Base-by-base conservation (phyloP, 2,888 invertebrate genomes). In the Trichogramma dendrolimi region DNA sequence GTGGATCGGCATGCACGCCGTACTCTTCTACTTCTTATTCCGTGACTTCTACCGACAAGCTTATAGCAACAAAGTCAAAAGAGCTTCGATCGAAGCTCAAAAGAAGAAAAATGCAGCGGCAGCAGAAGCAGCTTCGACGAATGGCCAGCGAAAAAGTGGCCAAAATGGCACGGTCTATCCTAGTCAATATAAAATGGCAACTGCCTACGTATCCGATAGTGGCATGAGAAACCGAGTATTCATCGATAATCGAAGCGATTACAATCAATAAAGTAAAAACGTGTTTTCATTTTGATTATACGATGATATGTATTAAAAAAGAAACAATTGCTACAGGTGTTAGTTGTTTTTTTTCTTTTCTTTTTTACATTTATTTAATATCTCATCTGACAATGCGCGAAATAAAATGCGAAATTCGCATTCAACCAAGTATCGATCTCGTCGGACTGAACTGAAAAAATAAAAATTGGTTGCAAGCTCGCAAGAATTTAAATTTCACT, bases 1-100 rank as follows among this genome's bases (percentile, higher is more conserved):
- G 88, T 92, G 90, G 87, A 96, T 96, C 76, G 92, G 93, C 66
- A 84, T 90, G 76, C 95, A 96, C 80, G 94, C 94, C 2, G 83
- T 94, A 42, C 89, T 96, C 83, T 96, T 96, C 85, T 92, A 92
- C 78, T 88, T 92, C 81, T 85, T 96, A 59, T 96, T 96, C 85
- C 89, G 90, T 1, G 87, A 92, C 77, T 96, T 96, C 84, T 96
- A 96, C 84, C 87, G 88, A 71, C 84, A 90, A 71, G 84, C 90
- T 4, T 92, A 92, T 79, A 78, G 79, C 68, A 85, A 83, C 77
- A 83, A 74, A 61, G 69, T 72, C 51, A 68, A 68, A 55, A 46
- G 41, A 1, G 67, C 65, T 2, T 52, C 67, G 65, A 61, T 64
- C 11, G 62, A 66, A 50, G 69, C 58, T 63, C 65, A 59, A 55